A percentile compares a stretch with the other conserved stretches of the same genome.
Conservation (phyloP, 2,888 invertebrate species). For the Eupsilia transversa region DNA sequence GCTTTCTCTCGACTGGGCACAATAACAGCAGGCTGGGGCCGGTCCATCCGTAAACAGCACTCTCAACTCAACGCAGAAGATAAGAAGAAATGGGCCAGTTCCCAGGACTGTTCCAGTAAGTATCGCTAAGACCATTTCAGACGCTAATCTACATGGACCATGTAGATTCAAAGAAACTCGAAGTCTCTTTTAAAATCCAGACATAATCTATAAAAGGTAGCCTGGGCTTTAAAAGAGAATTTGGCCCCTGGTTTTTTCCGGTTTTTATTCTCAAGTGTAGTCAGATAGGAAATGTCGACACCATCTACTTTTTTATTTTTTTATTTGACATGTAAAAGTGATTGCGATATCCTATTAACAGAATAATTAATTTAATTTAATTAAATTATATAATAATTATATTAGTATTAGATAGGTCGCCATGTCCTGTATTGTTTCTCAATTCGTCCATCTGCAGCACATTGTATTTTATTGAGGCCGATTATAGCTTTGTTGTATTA, state of each 20-base stretch:
- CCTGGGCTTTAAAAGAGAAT: too few relatives aligned
- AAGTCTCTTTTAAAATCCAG: too few relatives aligned
- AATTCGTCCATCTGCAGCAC: not conserved
- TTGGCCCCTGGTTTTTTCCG: not conserved
- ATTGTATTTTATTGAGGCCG: not conserved
- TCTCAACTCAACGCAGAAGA: constrained; percentile 95
- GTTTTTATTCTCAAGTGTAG: not conserved
- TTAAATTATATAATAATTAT: not conserved
- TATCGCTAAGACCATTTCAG: constrained; percentile 44
- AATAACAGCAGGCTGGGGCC: constrained; percentile 97
- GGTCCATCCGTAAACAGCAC: constrained; percentile 96
- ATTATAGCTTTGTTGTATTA: constrained; percentile 15
- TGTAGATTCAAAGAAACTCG: too few relatives aligned
- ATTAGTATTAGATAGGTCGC: not conserved
- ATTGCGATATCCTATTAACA: not conserved
- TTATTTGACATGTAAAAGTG: not conserved
- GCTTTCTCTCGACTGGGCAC: constrained; percentile 97
- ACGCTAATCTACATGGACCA: not conserved
- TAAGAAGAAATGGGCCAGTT: constrained; percentile 97
- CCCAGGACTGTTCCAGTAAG: constrained; percentile 97
- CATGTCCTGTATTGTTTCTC: constrained; percentile 10
- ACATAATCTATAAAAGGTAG: too few relatives aligned
- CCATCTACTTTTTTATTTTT: not conserved
- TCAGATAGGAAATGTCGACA: not conserved
- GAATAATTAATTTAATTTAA: not conserved